Percentiles rank a stretch among this genome's conserved stretches.
These are phyloP conservation scores for Sandelia bainsii DNA, from an alignment of 2,797 vertebrate species.

Conservation along the genomic window DNA sequence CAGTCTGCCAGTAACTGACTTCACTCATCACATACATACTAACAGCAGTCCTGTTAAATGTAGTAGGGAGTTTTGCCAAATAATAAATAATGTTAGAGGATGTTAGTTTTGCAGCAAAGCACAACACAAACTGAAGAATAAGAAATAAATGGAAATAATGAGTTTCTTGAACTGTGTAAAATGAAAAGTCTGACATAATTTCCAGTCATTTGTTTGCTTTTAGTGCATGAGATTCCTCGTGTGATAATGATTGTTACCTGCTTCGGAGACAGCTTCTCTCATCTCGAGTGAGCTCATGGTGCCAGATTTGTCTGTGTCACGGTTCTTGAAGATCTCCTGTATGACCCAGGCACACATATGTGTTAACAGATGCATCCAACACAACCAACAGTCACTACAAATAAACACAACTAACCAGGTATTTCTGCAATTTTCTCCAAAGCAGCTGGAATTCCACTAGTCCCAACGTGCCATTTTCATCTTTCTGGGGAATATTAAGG, in stretches of 20 bases:
- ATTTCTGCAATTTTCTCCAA: conserved; percentile 84
- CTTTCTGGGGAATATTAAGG: conserved; percentile 76
- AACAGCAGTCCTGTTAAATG: too few species aligned
- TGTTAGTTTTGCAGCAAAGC: too few species aligned
- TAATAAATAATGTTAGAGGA: too few species aligned
- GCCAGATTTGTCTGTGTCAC: conserved; percentile 82
- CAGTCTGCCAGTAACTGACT: conserved; percentile 15
- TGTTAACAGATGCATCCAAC: not conserved
- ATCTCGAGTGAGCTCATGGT: conserved; percentile 86
- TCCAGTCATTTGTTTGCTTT: not conserved
- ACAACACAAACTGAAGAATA: not conserved
- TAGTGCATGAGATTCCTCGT: not conserved
- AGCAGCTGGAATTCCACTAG: conserved; percentile 81
- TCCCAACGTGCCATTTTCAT: conserved; percentile 78
- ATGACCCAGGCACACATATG: not conserved
- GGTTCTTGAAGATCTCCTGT: conserved; percentile 81
- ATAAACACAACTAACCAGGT: conserved; percentile 71
- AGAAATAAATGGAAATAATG: not conserved
- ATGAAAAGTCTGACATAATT: not conserved
- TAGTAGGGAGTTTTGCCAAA: too few species aligned
- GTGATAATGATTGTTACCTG: conserved; percentile 69
- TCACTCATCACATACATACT: not conserved
- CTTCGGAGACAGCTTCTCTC: conserved; percentile 77
- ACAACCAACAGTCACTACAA: not conserved
- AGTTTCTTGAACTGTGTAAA: not conserved